Base-by-base conservation (phyloP, 2,113 vertebrate species). In the Vidua macroura region DNA sequence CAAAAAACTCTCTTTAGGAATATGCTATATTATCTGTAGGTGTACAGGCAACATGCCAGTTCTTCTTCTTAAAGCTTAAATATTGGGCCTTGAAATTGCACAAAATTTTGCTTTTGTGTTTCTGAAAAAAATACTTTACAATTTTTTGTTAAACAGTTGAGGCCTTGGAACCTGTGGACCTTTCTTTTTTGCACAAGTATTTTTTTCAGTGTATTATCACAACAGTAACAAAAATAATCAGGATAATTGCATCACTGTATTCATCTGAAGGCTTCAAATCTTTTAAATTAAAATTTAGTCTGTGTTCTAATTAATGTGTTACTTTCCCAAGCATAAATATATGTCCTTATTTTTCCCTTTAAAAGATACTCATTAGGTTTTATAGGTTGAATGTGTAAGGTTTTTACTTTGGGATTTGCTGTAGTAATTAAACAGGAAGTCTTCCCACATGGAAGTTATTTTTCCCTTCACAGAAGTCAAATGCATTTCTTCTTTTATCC, bases 401-500 rank as follows among this genome's bases (percentile, higher is more conserved):
- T 59, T 80, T 83, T 41, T 60, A 20, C 33, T 59, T 80, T 39
- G 21, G 28, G 22, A 74, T 64, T 83, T 91, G 41, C 67, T 66
- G 30, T 86, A 62, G 44, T 37, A 37, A 17, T 85, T 88, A 73
- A 85, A 48, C 16, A 68, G 60, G 67, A 88, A 72, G 25, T 58
- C 51, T 77, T 80, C 63, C 66, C 25, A 25, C 39, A 6, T 1
- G 0, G 31, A 23, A 35, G 20, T 82, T 90, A 6, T 27, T 35
- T 83, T 87, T 89, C 43, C 35, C 25, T 82, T 93, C 64, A 48
- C 20, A 41, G 46, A 73, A 95, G 64, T 96, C 91, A 97, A 96
- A 86, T 86, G 7, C 41, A 3, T 93, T 81, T 96, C 92, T 92
- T 95, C 85, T 96, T 97, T 95, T 77, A 93, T 97, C 60, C 80